These are phyloP conservation scores for Heteromyza rotundicornis DNA, from an alignment of 2,888 invertebrate genomes.

Conservation along the genomic window DNA sequence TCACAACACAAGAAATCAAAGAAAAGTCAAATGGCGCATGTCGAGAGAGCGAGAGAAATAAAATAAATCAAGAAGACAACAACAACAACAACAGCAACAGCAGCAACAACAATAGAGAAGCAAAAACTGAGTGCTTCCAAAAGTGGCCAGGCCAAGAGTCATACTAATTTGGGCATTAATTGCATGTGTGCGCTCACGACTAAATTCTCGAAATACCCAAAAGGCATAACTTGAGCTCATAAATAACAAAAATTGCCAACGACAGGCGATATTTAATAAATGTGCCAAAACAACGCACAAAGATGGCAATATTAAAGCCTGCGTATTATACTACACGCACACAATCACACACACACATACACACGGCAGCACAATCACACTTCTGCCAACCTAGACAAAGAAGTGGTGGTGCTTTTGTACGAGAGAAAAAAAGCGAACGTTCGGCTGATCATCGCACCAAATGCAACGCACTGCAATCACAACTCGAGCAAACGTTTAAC, in stretches of 20 bases:
- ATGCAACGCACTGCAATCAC: conserved; percentile 39
- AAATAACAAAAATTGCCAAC: conserved; percentile 47
- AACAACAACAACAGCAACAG: no score
- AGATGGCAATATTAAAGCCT: conserved; percentile 25
- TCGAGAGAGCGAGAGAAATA: no score
- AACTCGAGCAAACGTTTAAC: conserved; percentile 49
- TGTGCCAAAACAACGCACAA: conserved; percentile 44
- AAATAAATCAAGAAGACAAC: no score
- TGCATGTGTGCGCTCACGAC: conserved; percentile 34
- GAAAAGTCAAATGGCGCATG: no score
- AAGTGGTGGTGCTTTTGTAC: no score
- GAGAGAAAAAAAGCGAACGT: conserved; percentile 8
- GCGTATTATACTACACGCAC: no score
- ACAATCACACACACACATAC: background rate
- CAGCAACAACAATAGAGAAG: no score
- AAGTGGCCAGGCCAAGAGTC: conserved; percentile 15
- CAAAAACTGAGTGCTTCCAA: no score
- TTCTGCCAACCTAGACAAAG: background rate
- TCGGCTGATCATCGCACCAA: background rate
- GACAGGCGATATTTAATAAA: conserved; percentile 33
- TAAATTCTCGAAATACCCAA: conserved; percentile 50
- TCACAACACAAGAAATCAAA: no score
- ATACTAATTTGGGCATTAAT: conserved; percentile 54
- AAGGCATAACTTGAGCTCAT: conserved; percentile 51
- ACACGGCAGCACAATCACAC: background rate